Base-by-base conservation (phyloP, 2,888 invertebrate species). In the Rotaria socialis region DNA sequence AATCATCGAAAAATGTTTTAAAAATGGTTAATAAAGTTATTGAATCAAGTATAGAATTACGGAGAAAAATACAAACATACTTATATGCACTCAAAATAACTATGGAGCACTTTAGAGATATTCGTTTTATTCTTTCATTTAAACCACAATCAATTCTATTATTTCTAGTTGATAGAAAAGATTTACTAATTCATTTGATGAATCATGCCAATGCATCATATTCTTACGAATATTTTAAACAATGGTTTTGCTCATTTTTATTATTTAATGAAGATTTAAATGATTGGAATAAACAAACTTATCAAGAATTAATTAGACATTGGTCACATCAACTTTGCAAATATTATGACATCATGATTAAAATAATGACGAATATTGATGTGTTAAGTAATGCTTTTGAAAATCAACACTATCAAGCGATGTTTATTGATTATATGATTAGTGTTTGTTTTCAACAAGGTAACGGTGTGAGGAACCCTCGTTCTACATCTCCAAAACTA, bases 361-460 rank as follows among this genome's bases (percentile, higher is more conserved):
- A 80, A 80, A 80, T 80, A 7, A n/a, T 80, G n/a, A 80, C 11
- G 47, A 47, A 80, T n/a, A 47, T 47, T 14, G 80, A 80, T 80
- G 0, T 2, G n/a, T 80, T 80, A 4, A 47, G 47, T 47, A 80
- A 43, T n/a, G 14, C 47, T 1, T 80, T 80, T 47, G 80, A 47
- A 47, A 80, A 80, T n/a, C 1, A 80, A 47, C 47, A 47, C 0
- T 47, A 47, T 47, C 47, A 14, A 47, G 10, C 11, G 6, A 43
- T 47, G 24, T 80, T 80, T 47, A 80, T 80, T 80, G 10, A 80
- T 7, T 47, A 80, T n/a, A 80, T 80, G 43, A 7, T 80, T 24
- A 47, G 24, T 47, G 24, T 80, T 47, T 80, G 47, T 47, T 80
- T 80, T 80, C 80, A 47, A 47, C 80, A 47, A 47, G 80, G 80